Base-by-base conservation (phyloP, 2,888 invertebrate genomes). In the Allophyes oxyacanthae region DNA sequence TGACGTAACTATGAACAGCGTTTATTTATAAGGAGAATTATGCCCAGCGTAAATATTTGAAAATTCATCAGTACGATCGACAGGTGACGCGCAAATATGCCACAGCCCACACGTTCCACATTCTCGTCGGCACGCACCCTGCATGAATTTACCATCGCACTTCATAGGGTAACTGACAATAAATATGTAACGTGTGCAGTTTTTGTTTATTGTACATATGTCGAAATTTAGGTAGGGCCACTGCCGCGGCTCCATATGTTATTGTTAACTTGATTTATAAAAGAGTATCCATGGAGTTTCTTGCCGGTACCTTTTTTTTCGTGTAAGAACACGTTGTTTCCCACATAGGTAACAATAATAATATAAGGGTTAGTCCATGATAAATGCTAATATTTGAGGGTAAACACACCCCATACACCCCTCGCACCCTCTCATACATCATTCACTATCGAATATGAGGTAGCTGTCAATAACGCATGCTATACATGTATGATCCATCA, bases 351-450 rank as follows among this genome's bases (percentile, higher is more conserved):
- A 45, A 49, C 34, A 50, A 43, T 40, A 40, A 45, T 40, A 65
- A 53, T 49, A 59, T 28, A 1, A 20, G 20, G 20, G 13, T 28
- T 38, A 43, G 40, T 48, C 26, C 37, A 42, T 7, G 69, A 76
- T 72, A 75, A 64, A 69, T 64, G 65, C 72, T 81, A 80, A 79
- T 82, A 81, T 79, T 77, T 76, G 71, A 69, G 61, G 69, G 51
- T 58, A 58, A 58, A 70, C 73, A 65, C 60, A 64, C 55, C 58
- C 49, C 52, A 55, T 69, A 77, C 75, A 64, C 74, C 72, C 45
- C 63, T 60, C 56, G 48, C 69, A 41, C 66, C 76, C 73, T 63
- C 50, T 34, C 61, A 38, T 59, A 66, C 65, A 58, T 58, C 56
- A 67, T 53, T 65, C 48, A 64, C 56, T 65, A 50, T 60, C 51